Evolutionary conservation across 2,113 vertebrate species (phyloP).

Genomic region (Pollachius pollachius): DNA sequence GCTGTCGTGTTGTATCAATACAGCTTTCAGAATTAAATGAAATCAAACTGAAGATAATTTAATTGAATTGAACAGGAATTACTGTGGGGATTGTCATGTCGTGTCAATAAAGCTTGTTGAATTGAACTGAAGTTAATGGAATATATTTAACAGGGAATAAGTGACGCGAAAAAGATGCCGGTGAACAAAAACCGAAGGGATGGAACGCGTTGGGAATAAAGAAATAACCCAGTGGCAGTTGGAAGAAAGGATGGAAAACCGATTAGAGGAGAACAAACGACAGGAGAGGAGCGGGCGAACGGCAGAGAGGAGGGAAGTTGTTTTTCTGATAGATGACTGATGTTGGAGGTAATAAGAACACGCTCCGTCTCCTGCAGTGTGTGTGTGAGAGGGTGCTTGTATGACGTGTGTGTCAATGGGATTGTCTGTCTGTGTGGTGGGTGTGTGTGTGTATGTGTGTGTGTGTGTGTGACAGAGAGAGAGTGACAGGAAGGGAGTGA

Average conservation of each 20-base stretch:
- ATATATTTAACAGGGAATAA: too few species aligned
- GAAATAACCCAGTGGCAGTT: too few species aligned
- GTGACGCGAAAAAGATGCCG: too few species aligned
- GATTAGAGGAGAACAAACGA: not conserved
- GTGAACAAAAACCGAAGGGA: too few species aligned
- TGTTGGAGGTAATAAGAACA: constrained; percentile 59
- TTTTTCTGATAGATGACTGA: constrained; percentile 67
- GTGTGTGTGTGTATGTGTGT: not conserved
- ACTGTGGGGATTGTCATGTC: too few species aligned
- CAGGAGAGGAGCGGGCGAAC: constrained; percentile 30
- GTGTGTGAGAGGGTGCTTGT: constrained; percentile 12
- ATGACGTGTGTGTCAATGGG: constrained; percentile 4
- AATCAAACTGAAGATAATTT: not conserved
- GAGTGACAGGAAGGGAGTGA: not conserved
- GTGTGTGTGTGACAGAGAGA: not conserved
- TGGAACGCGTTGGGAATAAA: too few species aligned
- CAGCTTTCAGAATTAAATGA: too few species aligned
- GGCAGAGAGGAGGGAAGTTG: constrained; percentile 40
- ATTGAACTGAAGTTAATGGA: not conserved
- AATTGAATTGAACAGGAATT: not conserved
- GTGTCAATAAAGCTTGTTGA: not conserved
- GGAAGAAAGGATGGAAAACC: constrained; percentile 13
- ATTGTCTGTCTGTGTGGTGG: constrained; percentile 5
- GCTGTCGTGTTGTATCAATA: too few species aligned
- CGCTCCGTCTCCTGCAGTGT: constrained; percentile 19